Evolutionary conservation across 2,888 invertebrate species (phyloP).

Genomic region (Subacronicta megacephala): DNA sequence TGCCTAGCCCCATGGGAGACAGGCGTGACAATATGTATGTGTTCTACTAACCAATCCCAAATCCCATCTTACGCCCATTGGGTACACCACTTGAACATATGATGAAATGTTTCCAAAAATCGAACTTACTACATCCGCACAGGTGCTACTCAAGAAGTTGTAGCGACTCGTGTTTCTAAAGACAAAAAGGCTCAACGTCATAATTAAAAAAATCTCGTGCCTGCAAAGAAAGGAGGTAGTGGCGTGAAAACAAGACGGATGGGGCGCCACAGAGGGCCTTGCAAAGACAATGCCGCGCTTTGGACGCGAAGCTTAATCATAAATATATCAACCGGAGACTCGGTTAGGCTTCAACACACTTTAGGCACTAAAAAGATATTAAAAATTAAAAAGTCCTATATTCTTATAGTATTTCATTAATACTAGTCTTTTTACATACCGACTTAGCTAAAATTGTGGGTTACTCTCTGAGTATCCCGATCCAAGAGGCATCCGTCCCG

Average conservation of each 20-base stretch:
- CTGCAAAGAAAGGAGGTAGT: constrained; percentile 87
- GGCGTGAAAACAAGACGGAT: constrained; percentile 87
- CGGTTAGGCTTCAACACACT: constrained; percentile 65
- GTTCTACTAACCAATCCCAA: too few relatives aligned
- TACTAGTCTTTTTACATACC: too few relatives aligned
- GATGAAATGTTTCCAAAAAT: constrained; percentile 48
- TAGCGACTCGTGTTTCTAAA: constrained; percentile 65
- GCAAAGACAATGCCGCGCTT: constrained; percentile 87
- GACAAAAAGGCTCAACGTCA: constrained; percentile 89
- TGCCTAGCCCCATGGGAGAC: too few relatives aligned
- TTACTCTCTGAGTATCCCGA: too few relatives aligned
- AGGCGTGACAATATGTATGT: too few relatives aligned
- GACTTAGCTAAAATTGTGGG: too few relatives aligned
- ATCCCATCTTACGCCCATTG: too few relatives aligned
- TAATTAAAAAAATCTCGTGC: constrained; percentile 90
- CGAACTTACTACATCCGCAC: constrained; percentile 48
- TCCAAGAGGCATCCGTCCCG: too few relatives aligned
- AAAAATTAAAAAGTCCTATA: too few relatives aligned
- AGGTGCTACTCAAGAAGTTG: constrained; percentile 58
- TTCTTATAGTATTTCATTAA: too few relatives aligned
- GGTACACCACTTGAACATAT: too few relatives aligned
- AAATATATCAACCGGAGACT: constrained; percentile 87
- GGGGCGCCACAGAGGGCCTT: constrained; percentile 83
- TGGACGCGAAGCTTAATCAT: constrained; percentile 87
- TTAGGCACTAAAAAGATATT: not conserved